Base-by-base conservation (phyloP, 2,888 invertebrate genomes). In the Cantharis rufa region DNA sequence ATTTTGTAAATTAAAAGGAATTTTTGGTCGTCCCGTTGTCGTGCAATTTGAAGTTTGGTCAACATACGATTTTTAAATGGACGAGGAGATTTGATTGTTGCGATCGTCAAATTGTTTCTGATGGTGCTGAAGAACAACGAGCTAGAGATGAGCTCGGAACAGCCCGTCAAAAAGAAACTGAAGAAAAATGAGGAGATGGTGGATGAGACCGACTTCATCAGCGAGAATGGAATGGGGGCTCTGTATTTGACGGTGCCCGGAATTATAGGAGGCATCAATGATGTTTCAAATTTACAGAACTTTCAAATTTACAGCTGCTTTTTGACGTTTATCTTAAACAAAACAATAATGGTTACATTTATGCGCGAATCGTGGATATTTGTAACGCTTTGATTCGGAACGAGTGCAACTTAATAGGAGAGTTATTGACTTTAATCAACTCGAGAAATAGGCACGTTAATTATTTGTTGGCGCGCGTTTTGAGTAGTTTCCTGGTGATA, bases 301-400 rank as follows among this genome's bases (percentile, higher is more conserved):
- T 96, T 79, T 96, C 96, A 77, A 95, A 94, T 81, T 90, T 96
- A 84, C 96, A 96, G 84, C 89, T 96, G 13, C 89, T 96, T 80
- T 95, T 95, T 85, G 95, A 96, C 86, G 92, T 96, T 70, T 95
- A 96, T 85, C 90, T 95, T 72, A 95, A 95, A 86, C 96, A 96
- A 86, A 95, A 95, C 83, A 91, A 92, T 71, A 93, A 93, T 79
- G 96, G 96, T 13, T 92, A 93, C 48, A 95, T 96, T 87, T 96
- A 96, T 88, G 92, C 94, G 62, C 91, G 93, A 82, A 92, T 96
- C 69, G 93, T 94, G 88, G 93, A 93, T 82, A 92, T 95, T 16
- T 95, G 95, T 87, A 94, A 95, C 84, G 92, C 94, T 74, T 90
- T 96, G 71, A 93, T 95, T 80, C 91, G 93, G 74, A 95, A 95